Conservation (phyloP, 2,113 vertebrate species). For the Microcebus lehilahytsara region DNA sequence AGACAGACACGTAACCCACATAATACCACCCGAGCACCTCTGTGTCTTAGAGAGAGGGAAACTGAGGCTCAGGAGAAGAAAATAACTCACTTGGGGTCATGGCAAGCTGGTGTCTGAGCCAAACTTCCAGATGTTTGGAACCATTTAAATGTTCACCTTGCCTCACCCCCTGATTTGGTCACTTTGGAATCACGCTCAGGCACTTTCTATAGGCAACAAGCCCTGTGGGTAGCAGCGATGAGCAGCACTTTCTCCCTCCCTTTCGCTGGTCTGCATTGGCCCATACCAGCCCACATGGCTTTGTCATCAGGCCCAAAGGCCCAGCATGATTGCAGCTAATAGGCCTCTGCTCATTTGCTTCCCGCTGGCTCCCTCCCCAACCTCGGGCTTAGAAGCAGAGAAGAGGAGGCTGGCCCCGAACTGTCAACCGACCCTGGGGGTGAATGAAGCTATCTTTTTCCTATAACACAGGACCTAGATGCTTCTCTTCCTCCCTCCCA, state of each 20-base stretch:
- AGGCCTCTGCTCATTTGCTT: neutral
- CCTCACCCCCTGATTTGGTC: neutral
- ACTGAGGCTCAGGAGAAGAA: neutral
- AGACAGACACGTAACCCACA: fast-evolving
- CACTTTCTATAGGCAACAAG: neutral
- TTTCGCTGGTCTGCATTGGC: neutral
- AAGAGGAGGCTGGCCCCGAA: neutral
- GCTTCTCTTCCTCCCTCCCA: neutral
- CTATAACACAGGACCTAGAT: neutral
- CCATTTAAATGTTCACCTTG: neutral
- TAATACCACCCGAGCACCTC: no score
- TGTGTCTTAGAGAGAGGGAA: neutral
- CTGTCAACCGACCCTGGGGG: neutral
- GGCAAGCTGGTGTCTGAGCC: neutral
- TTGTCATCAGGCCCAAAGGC: neutral
- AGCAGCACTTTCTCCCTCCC: neutral
- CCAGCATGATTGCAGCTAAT: fast-evolving
- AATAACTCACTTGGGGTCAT: neutral
- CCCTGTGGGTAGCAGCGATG: neutral
- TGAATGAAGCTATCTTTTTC: neutral
- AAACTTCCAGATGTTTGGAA: neutral
- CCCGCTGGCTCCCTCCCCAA: neutral
- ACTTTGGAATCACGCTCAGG: neutral
- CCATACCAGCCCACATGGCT: neutral
- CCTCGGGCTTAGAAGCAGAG: neutral